phyloP scores from a whole-genome alignment of 2,888 invertebrate genomes.

The Polydrusus pterygomalis region DNA sequence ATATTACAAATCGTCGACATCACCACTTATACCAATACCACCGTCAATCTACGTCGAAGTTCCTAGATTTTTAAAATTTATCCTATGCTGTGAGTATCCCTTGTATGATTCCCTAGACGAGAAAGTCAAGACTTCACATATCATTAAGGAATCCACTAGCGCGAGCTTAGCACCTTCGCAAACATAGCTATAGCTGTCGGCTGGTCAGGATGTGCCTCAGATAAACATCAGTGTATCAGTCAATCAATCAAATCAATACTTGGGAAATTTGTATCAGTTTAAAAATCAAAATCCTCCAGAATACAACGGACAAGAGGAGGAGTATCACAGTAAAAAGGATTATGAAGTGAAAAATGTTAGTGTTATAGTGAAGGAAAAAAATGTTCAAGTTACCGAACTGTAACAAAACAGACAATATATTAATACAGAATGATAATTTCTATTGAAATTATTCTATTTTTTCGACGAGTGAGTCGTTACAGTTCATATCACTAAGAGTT shows the following conservation, averaged over 20 bases:
- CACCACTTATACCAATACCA: constrained; percentile 91
- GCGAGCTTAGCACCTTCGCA: constrained; percentile 81
- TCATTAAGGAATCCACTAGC: constrained; percentile 82
- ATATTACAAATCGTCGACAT: constrained; percentile 91
- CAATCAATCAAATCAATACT: constrained; percentile 43
- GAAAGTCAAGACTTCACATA: constrained; percentile 74
- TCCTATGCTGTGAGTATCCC: constrained; percentile 92
- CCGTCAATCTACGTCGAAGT: constrained; percentile 91
- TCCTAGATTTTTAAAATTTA: constrained; percentile 86
- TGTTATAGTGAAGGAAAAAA: constrained; percentile 35
- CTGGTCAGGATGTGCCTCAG: constrained; percentile 61
- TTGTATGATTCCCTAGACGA: constrained; percentile 87
- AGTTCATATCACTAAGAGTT: neutral
- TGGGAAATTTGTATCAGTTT: constrained; percentile 47
- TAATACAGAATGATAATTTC: neutral
- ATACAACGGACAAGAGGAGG: constrained; percentile 36
- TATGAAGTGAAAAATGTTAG: constrained; percentile 38
- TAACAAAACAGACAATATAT: neutral
- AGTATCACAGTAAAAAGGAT: constrained; percentile 26
- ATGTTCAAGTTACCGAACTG: constrained; percentile 23
- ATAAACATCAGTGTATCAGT: constrained; percentile 61
- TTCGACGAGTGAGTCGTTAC: neutral
- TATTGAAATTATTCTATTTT: neutral
- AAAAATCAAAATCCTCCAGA: constrained; percentile 48
- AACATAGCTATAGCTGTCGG: constrained; percentile 81